These are phyloP conservation scores for Agraylea sexmaculata DNA, from an alignment of 1,140 invertebrate genomes.

Conservation along the genomic window DNA sequence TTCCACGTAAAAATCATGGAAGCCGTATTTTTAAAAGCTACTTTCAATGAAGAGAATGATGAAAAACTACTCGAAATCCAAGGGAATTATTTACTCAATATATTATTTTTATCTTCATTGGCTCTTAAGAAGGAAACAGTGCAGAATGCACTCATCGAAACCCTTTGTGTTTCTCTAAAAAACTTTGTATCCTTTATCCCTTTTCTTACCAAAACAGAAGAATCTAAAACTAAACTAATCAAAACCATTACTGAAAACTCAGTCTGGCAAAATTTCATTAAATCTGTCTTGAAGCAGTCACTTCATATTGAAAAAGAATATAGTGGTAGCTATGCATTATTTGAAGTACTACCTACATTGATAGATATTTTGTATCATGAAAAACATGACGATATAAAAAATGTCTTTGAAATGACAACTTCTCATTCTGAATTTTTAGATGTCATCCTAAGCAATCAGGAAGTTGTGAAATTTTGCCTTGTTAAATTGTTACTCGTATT, in stretches of 20 bases:
- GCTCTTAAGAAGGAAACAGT: constrained; percentile 42
- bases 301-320: constrained; percentile 16
- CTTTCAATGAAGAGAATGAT: constrained; percentile 22
- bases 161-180: constrained; percentile 33
- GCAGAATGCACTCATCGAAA: constrained; percentile 29
- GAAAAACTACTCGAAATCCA: constrained; percentile 32
- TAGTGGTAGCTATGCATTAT: constrained; percentile 30
- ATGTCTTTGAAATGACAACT: constrained; percentile 59
- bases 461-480: constrained; percentile 45
- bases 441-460: constrained; percentile 42
- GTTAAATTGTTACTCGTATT: constrained; percentile 48
- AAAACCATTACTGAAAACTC: constrained; percentile 40
- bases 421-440: constrained; percentile 63
- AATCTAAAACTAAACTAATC: constrained; percentile 29
- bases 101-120: constrained; percentile 41
- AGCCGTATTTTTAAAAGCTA: constrained; percentile 40
- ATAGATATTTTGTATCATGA: constrained; percentile 44
- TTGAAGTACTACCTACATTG: constrained; percentile 43
- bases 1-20: constrained; percentile 44
- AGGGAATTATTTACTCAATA: constrained; percentile 42
- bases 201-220: constrained; percentile 24
- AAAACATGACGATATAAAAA: constrained; percentile 39
- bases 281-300: constrained; percentile 47
- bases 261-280: constrained; percentile 53
- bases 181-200: constrained; percentile 25